Conservation (phyloP, 2,113 vertebrate species). For the Melanostigma gelatinosum region DNA sequence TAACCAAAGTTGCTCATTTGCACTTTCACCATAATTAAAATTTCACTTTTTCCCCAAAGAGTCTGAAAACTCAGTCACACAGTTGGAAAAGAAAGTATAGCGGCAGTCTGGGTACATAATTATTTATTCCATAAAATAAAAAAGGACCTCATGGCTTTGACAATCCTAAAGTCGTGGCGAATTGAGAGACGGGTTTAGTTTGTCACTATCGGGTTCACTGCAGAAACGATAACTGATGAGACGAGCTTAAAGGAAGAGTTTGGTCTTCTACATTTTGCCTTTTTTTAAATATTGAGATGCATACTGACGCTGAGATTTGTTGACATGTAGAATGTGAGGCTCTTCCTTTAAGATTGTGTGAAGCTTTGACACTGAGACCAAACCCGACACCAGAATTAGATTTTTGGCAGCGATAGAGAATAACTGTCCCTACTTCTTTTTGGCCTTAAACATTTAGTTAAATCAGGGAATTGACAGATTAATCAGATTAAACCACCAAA, state of each 20-base stretch:
- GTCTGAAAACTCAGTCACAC: background rate
- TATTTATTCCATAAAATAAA: constrained; percentile 66
- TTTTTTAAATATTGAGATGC: background rate
- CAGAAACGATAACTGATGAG: background rate
- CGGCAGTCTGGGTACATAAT: constrained; percentile 5
- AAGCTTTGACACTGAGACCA: background rate
- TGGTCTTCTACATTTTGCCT: background rate
- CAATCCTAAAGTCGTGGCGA: constrained; percentile 52
- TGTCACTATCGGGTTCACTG: background rate
- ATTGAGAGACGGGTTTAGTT: background rate
- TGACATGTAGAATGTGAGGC: background rate
- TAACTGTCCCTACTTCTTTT: background rate
- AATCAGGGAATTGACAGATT: background rate
- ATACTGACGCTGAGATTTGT: background rate
- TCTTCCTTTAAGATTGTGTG: background rate
- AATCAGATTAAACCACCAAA: background rate
- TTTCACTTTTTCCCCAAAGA: background rate
- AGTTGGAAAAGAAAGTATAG: background rate
- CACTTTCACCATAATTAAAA: background rate
- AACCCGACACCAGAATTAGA: background rate
- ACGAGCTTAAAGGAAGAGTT: background rate
- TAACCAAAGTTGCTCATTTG: background rate
- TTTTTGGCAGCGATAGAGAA: background rate
- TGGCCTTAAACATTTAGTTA: background rate
- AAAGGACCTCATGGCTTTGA: constrained; percentile 50